Conservation (phyloP, 2,797 vertebrate genomes). For the Acanthornis magna region DNA sequence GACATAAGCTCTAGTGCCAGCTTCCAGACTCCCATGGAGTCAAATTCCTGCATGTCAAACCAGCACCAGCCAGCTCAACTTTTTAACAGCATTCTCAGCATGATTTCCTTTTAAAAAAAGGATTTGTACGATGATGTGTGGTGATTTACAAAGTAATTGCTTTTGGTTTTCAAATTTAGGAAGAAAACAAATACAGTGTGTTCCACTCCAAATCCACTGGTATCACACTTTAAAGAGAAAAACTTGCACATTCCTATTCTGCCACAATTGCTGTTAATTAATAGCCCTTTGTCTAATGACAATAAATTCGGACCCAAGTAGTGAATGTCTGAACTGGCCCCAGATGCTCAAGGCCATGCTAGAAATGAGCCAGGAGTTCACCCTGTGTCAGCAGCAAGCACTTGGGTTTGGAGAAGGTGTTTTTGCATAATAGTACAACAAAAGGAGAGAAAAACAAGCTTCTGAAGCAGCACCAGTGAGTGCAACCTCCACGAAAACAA, state of each 20-base stretch:
- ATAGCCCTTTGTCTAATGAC: background rate
- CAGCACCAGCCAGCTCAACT: background rate
- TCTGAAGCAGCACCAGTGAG: background rate
- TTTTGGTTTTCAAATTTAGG: background rate
- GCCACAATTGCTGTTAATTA: background rate
- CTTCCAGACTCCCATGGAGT: background rate
- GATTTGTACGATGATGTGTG: background rate
- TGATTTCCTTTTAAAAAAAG: background rate
- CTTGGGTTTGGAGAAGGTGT: background rate
- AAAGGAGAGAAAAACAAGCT: background rate
- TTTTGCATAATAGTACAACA: background rate
- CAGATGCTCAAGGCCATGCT: background rate
- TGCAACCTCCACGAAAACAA: background rate
- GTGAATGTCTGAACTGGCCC: background rate
- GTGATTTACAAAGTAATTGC: background rate
- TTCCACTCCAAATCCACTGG: background rate
- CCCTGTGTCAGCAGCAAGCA: background rate
- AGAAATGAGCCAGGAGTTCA: background rate
- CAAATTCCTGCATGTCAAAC: background rate
- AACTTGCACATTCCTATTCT: background rate
- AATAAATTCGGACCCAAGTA: background rate
- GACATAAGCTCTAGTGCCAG: background rate
- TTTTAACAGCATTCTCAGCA: background rate
- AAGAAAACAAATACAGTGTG: rapidly evolving
- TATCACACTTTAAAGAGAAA: background rate